Percentiles rank a stretch among this genome's conserved stretches.
Conservation (phyloP, 2,797 vertebrate genomes). For the Enteromius anoplus region DNA sequence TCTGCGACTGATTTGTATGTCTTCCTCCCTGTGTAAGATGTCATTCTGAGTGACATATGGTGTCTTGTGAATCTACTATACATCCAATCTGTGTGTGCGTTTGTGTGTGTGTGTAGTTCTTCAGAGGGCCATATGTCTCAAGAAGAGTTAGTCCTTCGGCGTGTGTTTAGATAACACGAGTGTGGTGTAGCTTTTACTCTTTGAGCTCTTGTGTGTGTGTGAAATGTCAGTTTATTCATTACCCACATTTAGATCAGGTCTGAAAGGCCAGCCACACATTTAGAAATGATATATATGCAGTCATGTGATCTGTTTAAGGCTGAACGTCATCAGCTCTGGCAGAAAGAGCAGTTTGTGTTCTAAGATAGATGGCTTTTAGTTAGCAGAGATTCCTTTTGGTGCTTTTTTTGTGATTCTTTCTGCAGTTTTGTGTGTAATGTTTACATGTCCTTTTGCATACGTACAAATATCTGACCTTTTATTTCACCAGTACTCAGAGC, state of each 20-base stretch:
- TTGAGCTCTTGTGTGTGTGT: slow-evolving; percentile 22
- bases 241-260: slow-evolving; percentile 28
- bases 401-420: background rate
- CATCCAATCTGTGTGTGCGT: slow-evolving; percentile 10
- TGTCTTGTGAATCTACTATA: slow-evolving; percentile 24
- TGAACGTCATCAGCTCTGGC: slow-evolving; percentile 15
- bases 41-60: slow-evolving; percentile 48
- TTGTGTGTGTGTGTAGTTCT: slow-evolving; percentile 30
- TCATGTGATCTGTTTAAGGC: slow-evolving; percentile 32
- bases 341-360: slow-evolving; percentile 13
- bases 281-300: slow-evolving; percentile 19
- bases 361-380: background rate
- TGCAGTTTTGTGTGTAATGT: background rate
- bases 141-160: slow-evolving; percentile 18
- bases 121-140: slow-evolving; percentile 36
- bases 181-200: slow-evolving; percentile 36
- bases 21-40: background rate
- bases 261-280: slow-evolving; percentile 36
- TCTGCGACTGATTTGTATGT: background rate
- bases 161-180: slow-evolving; percentile 45
- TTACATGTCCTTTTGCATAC: slow-evolving; percentile 1
- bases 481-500: slow-evolving; percentile 20
- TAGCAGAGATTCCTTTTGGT: background rate
- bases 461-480: slow-evolving; percentile 55
- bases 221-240: slow-evolving; percentile 47